phyloP scores from a whole-genome alignment of 2,113 vertebrate genomes.

The Oreochromis niloticus region DNA sequence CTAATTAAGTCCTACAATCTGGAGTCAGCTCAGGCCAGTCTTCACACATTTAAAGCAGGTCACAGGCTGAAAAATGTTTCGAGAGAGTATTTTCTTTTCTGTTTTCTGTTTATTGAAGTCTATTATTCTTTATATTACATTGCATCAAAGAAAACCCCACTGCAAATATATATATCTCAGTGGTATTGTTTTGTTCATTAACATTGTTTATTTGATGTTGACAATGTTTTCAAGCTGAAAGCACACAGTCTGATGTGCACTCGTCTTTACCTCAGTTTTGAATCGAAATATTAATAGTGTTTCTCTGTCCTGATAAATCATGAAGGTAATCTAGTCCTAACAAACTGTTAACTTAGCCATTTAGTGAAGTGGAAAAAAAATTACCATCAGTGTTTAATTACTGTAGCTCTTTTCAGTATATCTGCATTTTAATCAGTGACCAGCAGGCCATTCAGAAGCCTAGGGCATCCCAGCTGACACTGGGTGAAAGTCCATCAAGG shows the following conservation, averaged over 20 bases:
- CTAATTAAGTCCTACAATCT: not conserved
- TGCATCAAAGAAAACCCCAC: not conserved
- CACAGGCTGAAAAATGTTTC: fast-evolving
- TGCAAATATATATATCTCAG: not conserved
- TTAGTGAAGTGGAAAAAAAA: not conserved
- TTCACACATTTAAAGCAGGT: not conserved
- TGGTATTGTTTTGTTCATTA: not conserved
- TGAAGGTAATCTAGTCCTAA: not conserved
- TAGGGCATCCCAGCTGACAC: not conserved
- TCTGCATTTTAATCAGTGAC: not conserved
- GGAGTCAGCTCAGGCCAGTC: not conserved
- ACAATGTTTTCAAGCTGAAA: not conserved
- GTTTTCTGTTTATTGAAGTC: not conserved
- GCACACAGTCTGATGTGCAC: not conserved
- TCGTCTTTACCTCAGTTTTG: not conserved
- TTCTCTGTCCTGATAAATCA: not conserved
- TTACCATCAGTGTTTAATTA: not conserved
- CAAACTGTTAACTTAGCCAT: not conserved
- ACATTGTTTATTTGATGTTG: not conserved
- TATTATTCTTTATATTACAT: not conserved
- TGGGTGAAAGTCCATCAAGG: not conserved
- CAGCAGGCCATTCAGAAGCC: not conserved
- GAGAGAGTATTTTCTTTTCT: not conserved
- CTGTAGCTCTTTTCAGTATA: not conserved
- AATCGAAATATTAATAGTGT: not conserved